Conservation (phyloP, 2,113 vertebrate genomes). For the Acrocephalus arundinaceus region DNA sequence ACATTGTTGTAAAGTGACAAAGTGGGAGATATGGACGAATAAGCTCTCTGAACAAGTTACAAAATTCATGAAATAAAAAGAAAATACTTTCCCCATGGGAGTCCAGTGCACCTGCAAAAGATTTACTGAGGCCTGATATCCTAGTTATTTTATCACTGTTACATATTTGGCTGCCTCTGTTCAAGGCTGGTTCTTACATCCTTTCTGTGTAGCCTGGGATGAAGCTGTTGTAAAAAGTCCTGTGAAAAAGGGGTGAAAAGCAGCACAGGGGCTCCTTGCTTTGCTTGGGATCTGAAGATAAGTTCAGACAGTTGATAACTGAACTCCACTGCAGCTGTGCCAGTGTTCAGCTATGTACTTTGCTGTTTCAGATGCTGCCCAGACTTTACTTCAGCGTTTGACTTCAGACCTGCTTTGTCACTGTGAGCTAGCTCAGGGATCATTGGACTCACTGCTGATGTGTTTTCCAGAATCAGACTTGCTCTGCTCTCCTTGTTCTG, state of each 20-base stretch:
- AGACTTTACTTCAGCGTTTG: background rate
- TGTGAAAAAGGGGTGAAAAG: background rate
- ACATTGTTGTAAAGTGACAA: background rate
- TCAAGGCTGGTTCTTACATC: background rate
- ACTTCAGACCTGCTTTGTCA: background rate
- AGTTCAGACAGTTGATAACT: background rate
- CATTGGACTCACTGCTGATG: too few species aligned
- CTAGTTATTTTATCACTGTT: background rate
- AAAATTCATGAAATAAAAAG: background rate
- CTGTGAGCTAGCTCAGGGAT: background rate
- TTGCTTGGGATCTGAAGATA: background rate
- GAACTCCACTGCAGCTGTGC: background rate
- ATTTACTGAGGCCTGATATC: background rate
- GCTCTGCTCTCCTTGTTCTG: background rate
- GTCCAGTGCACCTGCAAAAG: background rate
- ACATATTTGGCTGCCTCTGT: background rate
- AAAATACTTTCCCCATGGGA: background rate
- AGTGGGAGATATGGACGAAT: background rate
- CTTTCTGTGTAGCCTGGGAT: background rate
- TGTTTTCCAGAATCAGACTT: background rate
- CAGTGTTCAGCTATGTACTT: background rate
- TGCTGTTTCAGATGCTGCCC: background rate
- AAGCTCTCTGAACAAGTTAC: background rate
- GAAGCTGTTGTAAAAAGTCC: background rate
- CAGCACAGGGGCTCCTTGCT: background rate